These are phyloP conservation scores for Charaxes varanes DNA, from an alignment of 1,140 invertebrate species.

Conservation along the genomic window DNA sequence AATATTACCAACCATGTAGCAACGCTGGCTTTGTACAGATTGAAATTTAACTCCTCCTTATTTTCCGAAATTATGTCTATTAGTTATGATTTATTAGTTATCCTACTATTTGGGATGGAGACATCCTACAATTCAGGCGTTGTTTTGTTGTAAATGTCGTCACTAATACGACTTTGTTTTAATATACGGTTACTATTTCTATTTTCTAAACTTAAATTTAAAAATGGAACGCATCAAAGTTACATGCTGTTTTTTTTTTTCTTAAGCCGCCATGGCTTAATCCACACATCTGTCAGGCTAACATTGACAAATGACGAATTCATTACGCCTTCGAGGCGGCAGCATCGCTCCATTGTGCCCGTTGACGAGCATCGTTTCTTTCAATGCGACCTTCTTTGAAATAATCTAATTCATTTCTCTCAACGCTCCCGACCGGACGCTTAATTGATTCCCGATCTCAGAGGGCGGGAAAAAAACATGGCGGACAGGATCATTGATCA, in stretches of 20 bases:
- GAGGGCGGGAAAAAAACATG: constrained; percentile 34
- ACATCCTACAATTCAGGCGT: too few species aligned
- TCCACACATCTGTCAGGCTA: constrained; percentile 14
- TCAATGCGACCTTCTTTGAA: constrained; percentile 29
- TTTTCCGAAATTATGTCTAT: too few species aligned
- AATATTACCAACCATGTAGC: too few species aligned
- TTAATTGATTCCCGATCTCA: constrained; percentile 56
- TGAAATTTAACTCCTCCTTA: too few species aligned
- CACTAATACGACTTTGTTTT: too few species aligned
- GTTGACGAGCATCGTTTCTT: constrained; percentile 35
- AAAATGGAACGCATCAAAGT: not conserved
- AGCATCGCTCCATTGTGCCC: constrained; percentile 31
- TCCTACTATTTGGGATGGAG: too few species aligned
- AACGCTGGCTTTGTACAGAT: too few species aligned
- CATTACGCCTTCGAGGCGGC: constrained; percentile 33
- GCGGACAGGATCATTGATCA: constrained; percentile 60
- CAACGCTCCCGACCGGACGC: constrained; percentile 39
- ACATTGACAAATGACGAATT: constrained; percentile 45
- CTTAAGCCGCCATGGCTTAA: constrained; percentile 4
- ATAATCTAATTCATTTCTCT: constrained; percentile 36
- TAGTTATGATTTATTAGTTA: too few species aligned
- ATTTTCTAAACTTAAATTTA: too few species aligned
- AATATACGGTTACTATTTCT: too few species aligned
- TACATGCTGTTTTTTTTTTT: not conserved
- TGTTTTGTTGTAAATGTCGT: too few species aligned